Evolutionary conservation across 1,140 invertebrate species (phyloP).

Genomic region (Halesus radiatus): DNA sequence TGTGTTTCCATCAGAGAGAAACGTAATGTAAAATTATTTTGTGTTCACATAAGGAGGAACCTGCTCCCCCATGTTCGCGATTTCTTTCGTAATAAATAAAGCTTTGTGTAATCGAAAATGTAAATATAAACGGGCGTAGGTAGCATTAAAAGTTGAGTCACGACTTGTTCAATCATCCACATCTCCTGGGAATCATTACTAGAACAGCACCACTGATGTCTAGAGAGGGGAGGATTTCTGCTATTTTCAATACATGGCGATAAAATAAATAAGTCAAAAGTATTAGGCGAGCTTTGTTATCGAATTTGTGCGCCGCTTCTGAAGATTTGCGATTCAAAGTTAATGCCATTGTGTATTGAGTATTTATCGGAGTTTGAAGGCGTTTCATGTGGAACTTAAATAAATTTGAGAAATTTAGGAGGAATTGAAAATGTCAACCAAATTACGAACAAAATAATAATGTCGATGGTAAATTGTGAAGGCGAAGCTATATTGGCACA

Average conservation of each 20-base stretch:
- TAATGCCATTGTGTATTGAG: neutral
- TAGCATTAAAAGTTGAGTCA: conserved; percentile 53
- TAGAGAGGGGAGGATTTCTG: conserved; percentile 18
- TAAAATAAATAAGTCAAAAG: conserved; percentile 41
- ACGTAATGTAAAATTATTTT: no score
- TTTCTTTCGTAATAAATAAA: conserved; percentile 48
- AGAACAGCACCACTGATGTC: conserved; percentile 32
- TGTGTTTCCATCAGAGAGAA: no score
- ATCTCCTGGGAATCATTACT: conserved; percentile 48
- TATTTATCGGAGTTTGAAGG: conserved; percentile 13
- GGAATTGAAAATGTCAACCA: conserved; percentile 2
- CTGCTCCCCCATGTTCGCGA: conserved; percentile 14
- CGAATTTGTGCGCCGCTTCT: conserved; percentile 27
- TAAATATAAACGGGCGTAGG: conserved; percentile 45
- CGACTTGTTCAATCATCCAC: conserved; percentile 47
- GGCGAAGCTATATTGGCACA: no score
- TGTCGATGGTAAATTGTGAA: no score
- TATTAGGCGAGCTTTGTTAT: conserved; percentile 39
- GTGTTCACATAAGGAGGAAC: neutral
- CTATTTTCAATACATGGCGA: conserved; percentile 33
- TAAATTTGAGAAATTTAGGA: neutral
- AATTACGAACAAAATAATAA: neutral
- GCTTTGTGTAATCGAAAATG: conserved; percentile 51
- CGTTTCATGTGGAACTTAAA: conserved; percentile 7
- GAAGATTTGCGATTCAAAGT: conserved; percentile 15